Conservation (phyloP, 2,797 vertebrate genomes). For the Gymnoscopelus braueri region DNA sequence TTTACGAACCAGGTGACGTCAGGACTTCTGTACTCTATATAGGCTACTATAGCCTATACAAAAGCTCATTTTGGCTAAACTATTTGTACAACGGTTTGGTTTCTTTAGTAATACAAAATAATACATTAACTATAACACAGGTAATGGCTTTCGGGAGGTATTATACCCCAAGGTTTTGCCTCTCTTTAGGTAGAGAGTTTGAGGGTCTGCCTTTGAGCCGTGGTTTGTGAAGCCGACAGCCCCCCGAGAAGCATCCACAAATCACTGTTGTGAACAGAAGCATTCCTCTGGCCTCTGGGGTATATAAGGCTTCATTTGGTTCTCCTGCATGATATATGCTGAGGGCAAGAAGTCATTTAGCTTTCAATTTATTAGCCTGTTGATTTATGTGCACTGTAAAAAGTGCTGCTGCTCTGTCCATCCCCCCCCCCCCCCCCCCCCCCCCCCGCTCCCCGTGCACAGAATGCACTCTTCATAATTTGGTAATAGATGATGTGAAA, state of each 20-base stretch:
- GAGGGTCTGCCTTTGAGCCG: constrained; percentile 21
- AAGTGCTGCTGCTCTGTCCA: constrained; percentile 61
- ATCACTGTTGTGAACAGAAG: constrained; percentile 83
- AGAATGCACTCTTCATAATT: constrained; percentile 59
- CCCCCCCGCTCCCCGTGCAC: constrained; percentile 12
- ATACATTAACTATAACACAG: too few species aligned
- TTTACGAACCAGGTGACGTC: too few species aligned
- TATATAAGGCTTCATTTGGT: constrained; percentile 77
- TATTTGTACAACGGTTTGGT: too few species aligned
- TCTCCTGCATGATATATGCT: constrained; percentile 77
- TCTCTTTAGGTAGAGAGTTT: constrained; percentile 5
- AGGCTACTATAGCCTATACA: too few species aligned
- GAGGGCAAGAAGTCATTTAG: constrained; percentile 84
- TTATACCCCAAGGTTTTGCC: not conserved
- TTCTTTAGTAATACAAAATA: too few species aligned
- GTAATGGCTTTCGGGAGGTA: not conserved
- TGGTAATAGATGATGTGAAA: constrained; percentile 76
- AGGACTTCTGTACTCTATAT: too few species aligned
- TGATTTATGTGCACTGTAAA: constrained; percentile 76
- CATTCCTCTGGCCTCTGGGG: constrained; percentile 83
- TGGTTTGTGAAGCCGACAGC: constrained; percentile 50
- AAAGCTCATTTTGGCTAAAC: too few species aligned
- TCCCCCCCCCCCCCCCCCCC: constrained; percentile 16
- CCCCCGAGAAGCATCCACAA: constrained; percentile 69
- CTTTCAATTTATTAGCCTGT: constrained; percentile 80